Evolutionary conservation across 1,140 invertebrate genomes (phyloP), one percentile per base, ranked within the genome.

Genomic region (Manduca sexta): DNA sequence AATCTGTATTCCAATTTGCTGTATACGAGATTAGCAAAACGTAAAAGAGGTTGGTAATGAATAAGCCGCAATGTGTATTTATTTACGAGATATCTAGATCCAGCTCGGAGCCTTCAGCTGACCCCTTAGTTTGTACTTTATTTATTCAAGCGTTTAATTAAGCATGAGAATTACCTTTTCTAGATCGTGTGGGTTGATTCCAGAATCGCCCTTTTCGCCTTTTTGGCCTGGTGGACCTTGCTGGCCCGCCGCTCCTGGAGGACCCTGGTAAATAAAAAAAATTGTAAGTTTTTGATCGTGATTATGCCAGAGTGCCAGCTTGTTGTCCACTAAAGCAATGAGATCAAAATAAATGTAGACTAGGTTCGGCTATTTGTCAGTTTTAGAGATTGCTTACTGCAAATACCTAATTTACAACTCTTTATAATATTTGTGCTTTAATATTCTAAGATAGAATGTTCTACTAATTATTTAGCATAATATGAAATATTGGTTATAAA

Each of bases 181-280:
- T 40, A 80, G 58, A 50, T 75, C 65, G 31, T 64, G 54, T 53
- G 69, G 53, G 45, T 54, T 60, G 35, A 80, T 55, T 14, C 74
- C 81, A 34, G 90, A 79, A 52, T 94, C 92, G 18, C 93, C 93
- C 69, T 93, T 94, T 48, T 93, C 91, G 48, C 93, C 93, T 85
- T 94, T 95, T 42, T 62, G 74, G 2, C 82, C 81, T 30, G 66
- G 71, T 16, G 85, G 69, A 45, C 93, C 93, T 40, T 89, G 88
- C 59, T 87, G 84, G 52, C 93, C 92, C n/a, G 88, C 87, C 43
- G 88, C 76, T 33, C 93, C 93, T 51, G 90, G 89, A 45, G 90
- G 88, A 61, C 93, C 93, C 92, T 84, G 60, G 57, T 45, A 69
- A 60, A 64, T 34, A 52, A 21, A 49, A 34, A 45, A 45, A 38